Base-by-base conservation (phyloP, 2,888 invertebrate genomes). In the Drosophila ezoana region DNA sequence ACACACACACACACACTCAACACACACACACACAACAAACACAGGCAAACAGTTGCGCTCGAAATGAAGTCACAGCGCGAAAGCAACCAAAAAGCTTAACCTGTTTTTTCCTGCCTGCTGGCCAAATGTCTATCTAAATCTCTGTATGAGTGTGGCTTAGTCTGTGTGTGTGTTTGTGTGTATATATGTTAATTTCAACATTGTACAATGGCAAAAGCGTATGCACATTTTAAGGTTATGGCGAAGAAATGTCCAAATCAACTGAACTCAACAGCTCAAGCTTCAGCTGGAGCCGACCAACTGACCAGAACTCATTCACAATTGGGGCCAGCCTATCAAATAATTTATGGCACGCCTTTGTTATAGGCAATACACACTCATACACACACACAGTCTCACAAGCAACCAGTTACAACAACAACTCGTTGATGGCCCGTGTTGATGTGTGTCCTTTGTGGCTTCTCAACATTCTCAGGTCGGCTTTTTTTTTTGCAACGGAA, bases 31-130 rank as follows among this genome's bases (percentile, higher is more conserved):
- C 57, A 47, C 45, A 65, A 56, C 40, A 60, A 48, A 59, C 32
- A 51, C 35, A 59, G 28, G 16, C 57, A 67, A 72, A 77, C 71
- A 63, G 54, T 32, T 47, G 83, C 47, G 83, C 61, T 69, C 56
- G 62, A 82, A 83, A 83, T 83, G 83, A 83, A 83, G 83, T 83
- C 88, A 82, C 67, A 81, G 81, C 86, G 72, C 62, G 77, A 75
- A 75, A 75, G 73, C 69, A 59, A 64, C 70, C 82, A 59, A 70
- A 62, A 83, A 82, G 88, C 86, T 83, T 86, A 83, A 83, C 83
- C 83, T 83, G 83, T 83, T 83, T 79, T 82, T 54, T 62, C 59
- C 47, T 62, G 61, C 41, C 58, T 65, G 47, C 40, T 56, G 56
- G 38, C 54, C 63, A 64, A 47, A 23, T 49, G 53, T 44, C 66